Conservation (phyloP, 2,888 invertebrate species). For the Leptura quadrifasciata region DNA sequence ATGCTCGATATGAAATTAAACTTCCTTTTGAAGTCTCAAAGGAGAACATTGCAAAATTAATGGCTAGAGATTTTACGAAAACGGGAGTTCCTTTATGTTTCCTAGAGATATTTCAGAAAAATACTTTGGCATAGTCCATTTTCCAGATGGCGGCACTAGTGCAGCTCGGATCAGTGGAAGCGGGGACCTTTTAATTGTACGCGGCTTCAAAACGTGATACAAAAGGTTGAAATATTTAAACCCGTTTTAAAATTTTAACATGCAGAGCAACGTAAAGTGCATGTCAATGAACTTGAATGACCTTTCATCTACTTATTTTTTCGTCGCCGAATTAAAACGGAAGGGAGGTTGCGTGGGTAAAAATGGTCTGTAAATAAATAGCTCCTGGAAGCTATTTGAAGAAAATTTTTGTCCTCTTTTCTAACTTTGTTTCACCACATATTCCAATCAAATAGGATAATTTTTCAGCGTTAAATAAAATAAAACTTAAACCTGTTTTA, state of each 20-base stretch:
- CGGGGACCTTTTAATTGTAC: background rate
- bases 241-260: background rate
- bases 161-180: background rate
- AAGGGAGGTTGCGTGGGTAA: too few relatives aligned
- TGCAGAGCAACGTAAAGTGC: background rate
- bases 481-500: too few relatives aligned
- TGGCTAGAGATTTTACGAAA: conserved; percentile 15
- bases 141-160: background rate
- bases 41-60: conserved; percentile 20
- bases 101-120: background rate
- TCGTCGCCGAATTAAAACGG: too few relatives aligned
- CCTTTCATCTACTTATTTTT: background rate
- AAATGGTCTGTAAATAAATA: too few relatives aligned
- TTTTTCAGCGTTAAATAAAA: too few relatives aligned
- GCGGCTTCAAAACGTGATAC: background rate
- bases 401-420: too few relatives aligned
- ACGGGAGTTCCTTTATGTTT: background rate
- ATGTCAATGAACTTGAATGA: background rate
- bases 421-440: too few relatives aligned
- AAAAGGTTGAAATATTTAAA: background rate
- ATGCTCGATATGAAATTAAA: conserved; percentile 27
- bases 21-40: conserved; percentile 24
- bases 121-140: background rate
- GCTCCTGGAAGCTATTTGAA: too few relatives aligned
- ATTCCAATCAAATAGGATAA: too few relatives aligned